Percentiles rank a stretch among this genome's conserved stretches.
phyloP scores from a whole-genome alignment of 2,113 vertebrate genomes.

The Lampris megalopsis region DNA sequence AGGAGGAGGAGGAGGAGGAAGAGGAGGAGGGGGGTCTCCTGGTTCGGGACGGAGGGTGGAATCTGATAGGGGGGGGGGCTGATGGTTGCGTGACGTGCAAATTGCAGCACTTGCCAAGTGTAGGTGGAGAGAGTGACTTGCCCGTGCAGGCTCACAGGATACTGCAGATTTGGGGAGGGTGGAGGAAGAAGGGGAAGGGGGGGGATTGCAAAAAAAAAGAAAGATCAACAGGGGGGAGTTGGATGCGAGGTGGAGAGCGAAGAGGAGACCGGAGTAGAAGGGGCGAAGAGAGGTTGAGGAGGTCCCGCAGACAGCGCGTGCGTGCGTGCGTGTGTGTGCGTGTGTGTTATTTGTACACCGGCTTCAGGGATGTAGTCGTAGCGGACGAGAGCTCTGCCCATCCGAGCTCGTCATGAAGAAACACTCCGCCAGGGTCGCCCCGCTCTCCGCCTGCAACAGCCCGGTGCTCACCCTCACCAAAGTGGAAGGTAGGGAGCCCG shows the following conservation, averaged over 20 bases:
- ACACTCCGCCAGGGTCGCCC: slow-evolving; percentile 94
- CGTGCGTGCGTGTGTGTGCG: too few species aligned
- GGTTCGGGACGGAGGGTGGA: slow-evolving; percentile 18
- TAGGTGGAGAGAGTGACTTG: slow-evolving; percentile 62
- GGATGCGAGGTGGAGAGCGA: slow-evolving; percentile 41
- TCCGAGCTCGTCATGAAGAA: slow-evolving; percentile 94
- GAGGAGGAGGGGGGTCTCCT: slow-evolving; percentile 3
- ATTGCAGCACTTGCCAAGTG: slow-evolving; percentile 76
- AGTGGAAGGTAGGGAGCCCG: slow-evolving; percentile 90
- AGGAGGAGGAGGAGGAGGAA: slow-evolving; percentile 12
- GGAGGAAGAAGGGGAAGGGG: slow-evolving; percentile 47
- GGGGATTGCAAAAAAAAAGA: slow-evolving; percentile 7
- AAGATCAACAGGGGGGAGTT: slow-evolving; percentile 35
- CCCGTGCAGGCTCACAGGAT: slow-evolving; percentile 60
- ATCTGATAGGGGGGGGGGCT: slow-evolving; percentile 2
- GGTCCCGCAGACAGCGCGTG: slow-evolving; percentile 59
- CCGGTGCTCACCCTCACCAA: slow-evolving; percentile 97
- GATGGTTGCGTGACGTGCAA: slow-evolving; percentile 69
- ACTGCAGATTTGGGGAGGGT: slow-evolving; percentile 66
- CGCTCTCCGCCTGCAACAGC: slow-evolving; percentile 96
- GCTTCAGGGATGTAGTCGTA: slow-evolving; percentile 91
- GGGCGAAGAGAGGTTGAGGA: slow-evolving; percentile 34
- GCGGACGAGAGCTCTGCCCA: slow-evolving; percentile 82
- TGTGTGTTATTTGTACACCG: slow-evolving; percentile 72
- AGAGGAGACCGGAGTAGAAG: slow-evolving; percentile 39